Evolutionary conservation across 2,113 vertebrate species (phyloP).

Genomic region (Marmota monax): DNA sequence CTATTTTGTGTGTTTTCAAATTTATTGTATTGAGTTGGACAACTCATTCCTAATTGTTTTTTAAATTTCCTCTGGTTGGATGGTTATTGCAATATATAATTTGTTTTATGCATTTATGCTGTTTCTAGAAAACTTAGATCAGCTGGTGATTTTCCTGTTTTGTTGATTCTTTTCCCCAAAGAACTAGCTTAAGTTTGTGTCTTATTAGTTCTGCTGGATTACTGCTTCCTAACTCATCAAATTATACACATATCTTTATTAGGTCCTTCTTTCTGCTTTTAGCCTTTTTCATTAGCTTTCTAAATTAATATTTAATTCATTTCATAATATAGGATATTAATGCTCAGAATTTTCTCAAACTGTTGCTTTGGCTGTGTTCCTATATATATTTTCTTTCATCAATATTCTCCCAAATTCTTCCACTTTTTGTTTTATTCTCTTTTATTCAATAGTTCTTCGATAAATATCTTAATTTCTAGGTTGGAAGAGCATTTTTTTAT

Average conservation of each 20-base stretch:
- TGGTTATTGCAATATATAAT: constrained; percentile 31
- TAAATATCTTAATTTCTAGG: neutral
- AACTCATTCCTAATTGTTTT: constrained; percentile 23
- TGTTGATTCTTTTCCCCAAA: constrained; percentile 1
- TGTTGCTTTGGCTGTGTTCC: neutral
- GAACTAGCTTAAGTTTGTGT: neutral
- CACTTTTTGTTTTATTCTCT: constrained; percentile 21
- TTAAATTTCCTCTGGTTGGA: neutral
- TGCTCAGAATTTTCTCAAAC: constrained; percentile 29
- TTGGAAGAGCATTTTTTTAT: neutral
- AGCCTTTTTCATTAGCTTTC: constrained; percentile 9
- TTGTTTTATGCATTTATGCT: constrained; percentile 20
- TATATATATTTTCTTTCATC: neutral
- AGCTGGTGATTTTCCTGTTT: constrained; percentile 27
- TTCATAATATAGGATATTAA: neutral
- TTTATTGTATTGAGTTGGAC: constrained; percentile 17
- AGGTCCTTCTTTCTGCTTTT: constrained; percentile 2
- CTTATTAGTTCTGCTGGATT: neutral
- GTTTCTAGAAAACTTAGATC: constrained; percentile 28
- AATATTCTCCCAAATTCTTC: neutral
- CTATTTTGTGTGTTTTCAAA: neutral
- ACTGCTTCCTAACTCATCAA: constrained; percentile 1
- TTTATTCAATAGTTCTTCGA: neutral
- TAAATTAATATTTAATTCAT: neutral
- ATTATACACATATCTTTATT: neutral